These are phyloP conservation scores for Hucho hucho DNA, from an alignment of 2,113 vertebrate species.

Conservation along the genomic window DNA sequence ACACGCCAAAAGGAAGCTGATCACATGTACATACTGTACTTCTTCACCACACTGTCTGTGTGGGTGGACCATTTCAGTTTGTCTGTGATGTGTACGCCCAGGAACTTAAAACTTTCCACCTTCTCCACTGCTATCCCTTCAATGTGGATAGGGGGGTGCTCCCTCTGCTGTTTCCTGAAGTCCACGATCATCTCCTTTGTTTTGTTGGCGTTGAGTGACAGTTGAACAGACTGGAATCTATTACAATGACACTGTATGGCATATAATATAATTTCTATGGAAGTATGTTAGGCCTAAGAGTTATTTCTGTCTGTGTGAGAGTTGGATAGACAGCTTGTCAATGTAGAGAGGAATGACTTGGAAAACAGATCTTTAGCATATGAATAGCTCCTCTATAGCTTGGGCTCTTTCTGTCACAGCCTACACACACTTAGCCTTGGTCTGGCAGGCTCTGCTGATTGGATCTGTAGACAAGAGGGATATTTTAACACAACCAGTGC, in stretches of 20 bases:
- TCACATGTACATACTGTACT: no score
- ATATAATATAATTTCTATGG: not conserved
- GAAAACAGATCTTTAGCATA: constrained; percentile 80
- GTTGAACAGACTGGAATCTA: not conserved
- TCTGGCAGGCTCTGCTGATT: constrained; percentile 95
- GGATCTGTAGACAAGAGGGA: constrained; percentile 77
- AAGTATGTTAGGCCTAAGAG: not conserved
- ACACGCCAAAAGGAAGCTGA: no score
- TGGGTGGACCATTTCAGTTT: no score
- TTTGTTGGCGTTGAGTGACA: no score
- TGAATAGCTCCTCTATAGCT: constrained; percentile 88
- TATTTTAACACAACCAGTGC: not conserved
- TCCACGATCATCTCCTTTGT: no score
- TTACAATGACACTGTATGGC: not conserved
- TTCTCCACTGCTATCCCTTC: no score
- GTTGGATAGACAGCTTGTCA: not conserved
- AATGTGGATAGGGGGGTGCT: no score
- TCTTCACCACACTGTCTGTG: no score
- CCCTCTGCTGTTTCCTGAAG: no score
- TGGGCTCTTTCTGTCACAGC: constrained; percentile 91
- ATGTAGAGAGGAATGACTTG: not conserved
- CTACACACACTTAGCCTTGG: constrained; percentile 98
- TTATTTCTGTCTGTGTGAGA: not conserved
- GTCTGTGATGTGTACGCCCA: no score
- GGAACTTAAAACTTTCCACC: no score